Base-by-base conservation (phyloP, 2,888 invertebrate genomes). In the Helicoverpa assulta region DNA sequence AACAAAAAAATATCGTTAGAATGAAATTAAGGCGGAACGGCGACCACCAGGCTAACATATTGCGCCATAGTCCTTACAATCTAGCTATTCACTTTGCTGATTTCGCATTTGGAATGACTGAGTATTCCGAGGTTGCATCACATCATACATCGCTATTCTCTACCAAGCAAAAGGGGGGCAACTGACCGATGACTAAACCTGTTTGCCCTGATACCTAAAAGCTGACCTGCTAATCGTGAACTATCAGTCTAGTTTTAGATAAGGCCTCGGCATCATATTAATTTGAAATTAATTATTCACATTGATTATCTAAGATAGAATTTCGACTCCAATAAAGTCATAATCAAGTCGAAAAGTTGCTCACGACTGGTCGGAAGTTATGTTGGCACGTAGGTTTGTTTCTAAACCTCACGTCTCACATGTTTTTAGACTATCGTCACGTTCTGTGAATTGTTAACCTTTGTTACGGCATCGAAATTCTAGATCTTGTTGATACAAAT, bases 41-140 rank as follows among this genome's bases (percentile, higher is more conserved):
- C 51, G 26, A 55, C 19, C 29, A 60, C 51, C 54, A 59, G 73
- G 43, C n/a, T 53, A 76, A 66, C 33, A 66, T 43, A 60, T 81
- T 81, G 66, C 76, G 78, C 85, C 79, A 84, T 78, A 82, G 86
- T 88, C 89, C 87, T 91, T 90, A 87, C 89, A 89, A 88, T 88
- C 82, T 85, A 83, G 75, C 78, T 76, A 82, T 88, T 90, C 50
- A 52, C 70, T 76, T 70, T 80, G 61, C 85, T 86, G 86, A 91
- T 90, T 90, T 91, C 87, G 89, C 88, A 90, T 90, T 88, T 87
- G 76, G 81, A 92, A 90, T 90, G 83, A 88, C 86, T 87, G 90
- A 90, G 90, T 90, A 90, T 91, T 90, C 89, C 88, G 87, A 81
- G 85, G 78, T 92, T 91, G 81, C 89, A 81, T 87, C 88, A 90